Percentiles rank a stretch among this genome's conserved stretches.
Conservation (phyloP, 1,140 invertebrate species). For the Drosophila truncata region DNA sequence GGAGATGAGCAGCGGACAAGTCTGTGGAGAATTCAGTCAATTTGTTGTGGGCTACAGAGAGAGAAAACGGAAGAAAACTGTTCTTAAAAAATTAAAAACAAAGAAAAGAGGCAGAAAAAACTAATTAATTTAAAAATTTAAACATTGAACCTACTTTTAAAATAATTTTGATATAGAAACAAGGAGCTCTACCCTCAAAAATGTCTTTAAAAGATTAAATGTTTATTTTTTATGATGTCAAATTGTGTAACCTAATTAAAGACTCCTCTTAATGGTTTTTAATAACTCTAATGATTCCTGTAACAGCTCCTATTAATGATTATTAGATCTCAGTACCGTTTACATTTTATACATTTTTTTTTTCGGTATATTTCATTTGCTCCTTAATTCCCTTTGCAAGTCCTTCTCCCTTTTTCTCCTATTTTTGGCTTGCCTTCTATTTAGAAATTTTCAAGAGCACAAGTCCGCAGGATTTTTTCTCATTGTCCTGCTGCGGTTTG, state of each 20-base stretch:
- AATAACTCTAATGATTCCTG: no score
- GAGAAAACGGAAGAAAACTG: not conserved
- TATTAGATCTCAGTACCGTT: not conserved
- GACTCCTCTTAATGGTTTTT: no score
- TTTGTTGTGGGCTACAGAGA: constrained; percentile 47
- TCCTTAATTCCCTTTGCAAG: constrained; percentile 7
- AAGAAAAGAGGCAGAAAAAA: no score
- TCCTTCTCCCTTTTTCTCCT: not conserved
- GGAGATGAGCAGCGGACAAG: constrained; percentile 12
- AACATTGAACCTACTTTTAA: no score
- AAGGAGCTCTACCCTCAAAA: no score
- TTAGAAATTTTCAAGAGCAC: constrained; percentile 53
- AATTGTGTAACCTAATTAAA: no score
- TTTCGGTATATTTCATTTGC: constrained; percentile 2
- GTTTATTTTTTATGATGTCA: no score
- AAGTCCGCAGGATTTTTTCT: constrained; percentile 4
- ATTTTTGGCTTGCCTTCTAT: constrained; percentile 55
- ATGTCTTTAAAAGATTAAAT: no score
- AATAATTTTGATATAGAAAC: no score
- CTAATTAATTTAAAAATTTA: no score
- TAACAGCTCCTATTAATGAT: no score
- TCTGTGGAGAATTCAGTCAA: constrained; percentile 71
- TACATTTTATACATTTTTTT: not conserved
- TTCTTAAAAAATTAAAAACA: no score
- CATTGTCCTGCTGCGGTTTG: constrained; percentile 35